Base-by-base conservation (phyloP, 1,140 invertebrate genomes). In the Aethina tumida region DNA sequence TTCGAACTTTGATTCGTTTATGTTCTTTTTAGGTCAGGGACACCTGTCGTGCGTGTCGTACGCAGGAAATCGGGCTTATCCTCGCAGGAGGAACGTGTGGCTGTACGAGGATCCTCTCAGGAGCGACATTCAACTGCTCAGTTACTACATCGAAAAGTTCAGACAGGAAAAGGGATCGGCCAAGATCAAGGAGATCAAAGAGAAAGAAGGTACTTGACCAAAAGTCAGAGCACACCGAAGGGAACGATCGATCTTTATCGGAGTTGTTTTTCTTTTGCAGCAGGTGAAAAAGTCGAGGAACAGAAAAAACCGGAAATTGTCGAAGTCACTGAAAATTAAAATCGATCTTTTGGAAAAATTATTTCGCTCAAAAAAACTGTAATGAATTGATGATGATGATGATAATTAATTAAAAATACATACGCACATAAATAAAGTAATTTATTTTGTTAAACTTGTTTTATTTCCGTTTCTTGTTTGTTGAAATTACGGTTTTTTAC, bases 1-100 rank as follows among this genome's bases (percentile, higher is more conserved):
- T 13, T 5, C 14, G 24, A n/a, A 10, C 14, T n/a, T 3, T 13
- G 24, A n/a, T 26, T 2, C n/a, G 13, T 26, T n/a, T 13, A 26
- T 26, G 24, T 10, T 16, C 14, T 39, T 25, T 49, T 58, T 65
- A 77, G 74, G 73, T 60, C 68, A 66, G 56, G 81, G 82, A 40
- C 75, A 80, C 66, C 67, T 87, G 56, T 74, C 84, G 22, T 83
- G 80, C 62, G 70, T 87, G 49, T 75, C 77, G 52, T 85, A 81
- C 62, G 77, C 80, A 56, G 84, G 80, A 47, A 80, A 77, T 47
- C 81, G 74, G 58, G 74, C 75, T 18, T 81, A 83, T 59, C 73
- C 77, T 43, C 71, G 75, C 52, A 75, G 84, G 53, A 73, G 69
- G 39, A 70, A 77, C n/a, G 69, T 78, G 50, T 75, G 71, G 64